Conservation (phyloP, 2,113 vertebrate species). For the Alosa alosa region DNA sequence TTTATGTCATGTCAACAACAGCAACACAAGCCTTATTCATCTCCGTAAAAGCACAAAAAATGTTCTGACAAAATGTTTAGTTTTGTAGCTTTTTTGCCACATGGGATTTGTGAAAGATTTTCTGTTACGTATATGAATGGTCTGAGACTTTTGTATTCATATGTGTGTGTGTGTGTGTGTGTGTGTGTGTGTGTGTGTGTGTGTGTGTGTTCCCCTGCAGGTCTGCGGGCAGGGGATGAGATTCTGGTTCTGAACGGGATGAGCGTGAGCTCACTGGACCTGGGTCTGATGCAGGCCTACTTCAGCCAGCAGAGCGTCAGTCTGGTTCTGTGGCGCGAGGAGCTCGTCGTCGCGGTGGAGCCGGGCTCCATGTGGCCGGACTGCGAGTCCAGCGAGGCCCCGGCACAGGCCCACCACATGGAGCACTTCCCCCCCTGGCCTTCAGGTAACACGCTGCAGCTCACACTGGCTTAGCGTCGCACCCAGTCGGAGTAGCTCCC, state of each 20-base stretch:
- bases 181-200: not conserved
- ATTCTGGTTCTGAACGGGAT: conserved; percentile 81
- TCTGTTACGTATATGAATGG: too few species aligned
- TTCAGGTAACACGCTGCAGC: conserved; percentile 62
- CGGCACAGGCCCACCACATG: conserved; percentile 71
- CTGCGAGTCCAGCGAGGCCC: conserved; percentile 49
- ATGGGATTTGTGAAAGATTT: too few species aligned
- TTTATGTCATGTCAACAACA: too few species aligned
- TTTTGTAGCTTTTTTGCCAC: too few species aligned
- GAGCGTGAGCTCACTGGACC: conserved; percentile 76
- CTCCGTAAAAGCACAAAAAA: too few species aligned
- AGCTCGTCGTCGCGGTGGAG: conserved; percentile 58
- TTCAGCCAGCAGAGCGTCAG: conserved; percentile 79
- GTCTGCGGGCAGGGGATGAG: conserved; percentile 85
- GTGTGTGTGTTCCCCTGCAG: conserved; percentile 60
- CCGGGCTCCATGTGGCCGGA: conserved; percentile 58
- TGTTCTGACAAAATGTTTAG: too few species aligned
- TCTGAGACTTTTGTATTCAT: too few species aligned
- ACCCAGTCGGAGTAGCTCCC: not conserved
- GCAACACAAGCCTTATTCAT: too few species aligned
- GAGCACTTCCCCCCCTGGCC: conserved; percentile 71
- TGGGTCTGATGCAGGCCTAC: conserved; percentile 80
- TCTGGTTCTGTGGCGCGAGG: conserved; percentile 71
- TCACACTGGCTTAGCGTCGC: not conserved
- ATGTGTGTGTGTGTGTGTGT: not conserved